Evolutionary conservation across 2,888 invertebrate species (phyloP).

Genomic region (Campoplex nolae): DNA sequence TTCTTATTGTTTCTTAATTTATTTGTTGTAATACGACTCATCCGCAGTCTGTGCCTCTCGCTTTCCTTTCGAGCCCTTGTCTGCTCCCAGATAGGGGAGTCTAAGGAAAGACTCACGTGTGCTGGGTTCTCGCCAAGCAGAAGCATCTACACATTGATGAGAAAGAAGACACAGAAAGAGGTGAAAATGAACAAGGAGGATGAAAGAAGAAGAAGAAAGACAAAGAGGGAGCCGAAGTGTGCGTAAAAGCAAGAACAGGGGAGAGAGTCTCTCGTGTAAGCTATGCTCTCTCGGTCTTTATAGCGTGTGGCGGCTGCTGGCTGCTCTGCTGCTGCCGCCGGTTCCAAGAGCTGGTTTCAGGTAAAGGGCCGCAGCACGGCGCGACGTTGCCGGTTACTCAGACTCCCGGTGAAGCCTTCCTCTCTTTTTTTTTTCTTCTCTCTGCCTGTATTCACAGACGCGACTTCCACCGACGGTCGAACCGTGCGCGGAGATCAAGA

Average conservation of each 20-base stretch:
- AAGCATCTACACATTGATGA: constrained; percentile 3
- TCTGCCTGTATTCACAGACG: constrained; percentile 27
- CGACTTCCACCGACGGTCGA: constrained; percentile 33
- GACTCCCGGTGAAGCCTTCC: constrained; percentile 39
- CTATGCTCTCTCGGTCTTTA: constrained; percentile 53
- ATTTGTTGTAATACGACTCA: constrained; percentile 28
- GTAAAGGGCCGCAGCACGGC: constrained; percentile 69
- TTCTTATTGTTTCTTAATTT: background rate
- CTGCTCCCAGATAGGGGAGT: background rate
- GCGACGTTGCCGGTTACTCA: constrained; percentile 72
- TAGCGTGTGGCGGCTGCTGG: constrained; percentile 20
- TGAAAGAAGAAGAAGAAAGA: background rate
- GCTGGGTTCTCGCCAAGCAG: constrained; percentile 16
- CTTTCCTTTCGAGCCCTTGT: constrained; percentile 26
- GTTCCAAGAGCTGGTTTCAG: constrained; percentile 70
- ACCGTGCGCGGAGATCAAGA: constrained; percentile 37
- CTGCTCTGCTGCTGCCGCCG: constrained; percentile 48
- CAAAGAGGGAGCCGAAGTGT: constrained; percentile 24
- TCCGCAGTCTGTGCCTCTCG: constrained; percentile 31
- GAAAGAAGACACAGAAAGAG: background rate
- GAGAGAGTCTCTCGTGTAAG: constrained; percentile 38
- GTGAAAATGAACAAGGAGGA: background rate
- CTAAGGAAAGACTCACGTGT: background rate
- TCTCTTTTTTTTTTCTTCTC: constrained; percentile 21
- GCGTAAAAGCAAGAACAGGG: constrained; percentile 41